Evolutionary conservation across 2,113 vertebrate genomes (phyloP), one percentile per base, ranked within the genome.

Genomic region (Mesocricetus auratus): DNA sequence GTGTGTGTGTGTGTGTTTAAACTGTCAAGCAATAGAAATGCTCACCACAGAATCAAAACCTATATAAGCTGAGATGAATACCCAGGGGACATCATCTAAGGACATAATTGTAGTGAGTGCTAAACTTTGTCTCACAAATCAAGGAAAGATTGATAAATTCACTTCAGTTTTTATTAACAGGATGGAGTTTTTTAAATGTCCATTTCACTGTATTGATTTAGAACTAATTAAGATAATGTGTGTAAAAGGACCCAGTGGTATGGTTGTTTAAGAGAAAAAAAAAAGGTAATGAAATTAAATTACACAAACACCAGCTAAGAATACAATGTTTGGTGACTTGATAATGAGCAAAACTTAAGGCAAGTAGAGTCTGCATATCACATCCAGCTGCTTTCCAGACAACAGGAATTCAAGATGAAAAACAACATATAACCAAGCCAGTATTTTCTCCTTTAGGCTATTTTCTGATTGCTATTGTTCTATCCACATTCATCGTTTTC

Each of bases 361-460:
- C 36, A 83, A 90, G 58, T 13, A 79, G 78, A 60, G 22, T 75
- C 4, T 81, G 11, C 26, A 24, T 19, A 39, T 10, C 47, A 68
- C 11, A 56, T 24, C 36, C 53, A 93, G 87, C 87, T 91, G 56
- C 64, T 93, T 94, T 81, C 93, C 85, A 95, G 15, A 85, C 58
- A 90, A 69, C n/a, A 45, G 39, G 53, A 60, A 29, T 26, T 71
- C 29, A 2, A 81, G 45, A 94, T 82, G 39, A 96, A 92, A 96
- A 96, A 93, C 36, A 93, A 39, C 47, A 19, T 15, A 50, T 33
- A 77, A 75, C n/a, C 33, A 50, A 42, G 66, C 86, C 69, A 33
- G 68, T 39, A 85, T 94, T 92, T 95, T 94, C 75, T 95, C 93
- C 91, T 87, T 78, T 77, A 71, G 81, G 88, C 33, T 86, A 56